phyloP scores from a whole-genome alignment of 2,113 vertebrate genomes.

The Gavia stellata region DNA sequence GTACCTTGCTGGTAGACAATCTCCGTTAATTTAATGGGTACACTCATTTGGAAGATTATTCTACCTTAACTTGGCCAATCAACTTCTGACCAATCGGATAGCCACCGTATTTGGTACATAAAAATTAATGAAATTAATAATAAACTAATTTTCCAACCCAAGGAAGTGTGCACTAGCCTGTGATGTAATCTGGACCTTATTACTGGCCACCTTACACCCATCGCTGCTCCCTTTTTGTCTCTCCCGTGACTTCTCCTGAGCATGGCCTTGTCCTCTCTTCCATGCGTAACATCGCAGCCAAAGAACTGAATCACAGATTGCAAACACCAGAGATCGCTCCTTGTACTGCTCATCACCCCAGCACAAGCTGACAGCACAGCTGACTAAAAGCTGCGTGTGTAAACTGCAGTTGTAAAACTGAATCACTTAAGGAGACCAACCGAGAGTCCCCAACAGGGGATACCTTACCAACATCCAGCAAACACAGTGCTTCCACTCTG shows the following conservation, averaged over 20 bases:
- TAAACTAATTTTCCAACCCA: background rate
- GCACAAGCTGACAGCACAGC: background rate
- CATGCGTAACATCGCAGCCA: fast-evolving
- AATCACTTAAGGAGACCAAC: too few species aligned
- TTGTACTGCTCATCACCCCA: background rate
- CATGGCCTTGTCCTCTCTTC: background rate
- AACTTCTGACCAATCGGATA: background rate
- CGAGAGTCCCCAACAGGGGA: background rate
- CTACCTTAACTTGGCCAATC: background rate
- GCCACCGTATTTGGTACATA: fast-evolving
- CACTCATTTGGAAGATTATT: background rate
- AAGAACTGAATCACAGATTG: background rate
- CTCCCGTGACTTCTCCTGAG: background rate
- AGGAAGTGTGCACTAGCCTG: too few species aligned
- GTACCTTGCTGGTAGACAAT: background rate
- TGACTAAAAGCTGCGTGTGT: too few species aligned
- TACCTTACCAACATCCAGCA: too few species aligned
- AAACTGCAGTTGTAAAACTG: background rate
- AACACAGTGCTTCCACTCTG: background rate
- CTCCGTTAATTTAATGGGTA: too few species aligned
- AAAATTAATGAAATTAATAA: background rate
- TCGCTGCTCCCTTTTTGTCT: background rate
- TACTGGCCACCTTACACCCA: fast-evolving
- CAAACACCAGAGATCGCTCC: fast-evolving
- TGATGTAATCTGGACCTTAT: background rate